phyloP scores from a whole-genome alignment of 2,888 invertebrate genomes.

The Drosophila ustulata region DNA sequence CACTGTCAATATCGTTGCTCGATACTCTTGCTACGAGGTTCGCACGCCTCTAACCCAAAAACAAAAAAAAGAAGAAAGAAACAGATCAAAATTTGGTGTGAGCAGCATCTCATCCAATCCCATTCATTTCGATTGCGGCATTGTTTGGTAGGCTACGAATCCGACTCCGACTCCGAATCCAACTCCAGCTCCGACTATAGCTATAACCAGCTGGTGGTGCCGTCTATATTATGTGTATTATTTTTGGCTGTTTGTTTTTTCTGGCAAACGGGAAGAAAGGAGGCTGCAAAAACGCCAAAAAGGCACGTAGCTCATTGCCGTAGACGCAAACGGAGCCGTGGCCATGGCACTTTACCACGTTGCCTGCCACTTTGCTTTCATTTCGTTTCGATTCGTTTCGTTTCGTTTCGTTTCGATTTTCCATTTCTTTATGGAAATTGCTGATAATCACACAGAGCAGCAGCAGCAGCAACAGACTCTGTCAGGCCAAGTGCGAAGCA shows the following conservation, averaged over 20 bases:
- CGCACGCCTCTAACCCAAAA: slow-evolving; percentile 30
- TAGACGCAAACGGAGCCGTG: slow-evolving; percentile 59
- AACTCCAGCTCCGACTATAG: not conserved
- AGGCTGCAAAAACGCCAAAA: slow-evolving; percentile 76
- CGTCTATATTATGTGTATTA: slow-evolving; percentile 58
- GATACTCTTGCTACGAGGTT: slow-evolving; percentile 16
- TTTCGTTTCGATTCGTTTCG: slow-evolving; percentile 46
- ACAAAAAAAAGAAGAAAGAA: not conserved
- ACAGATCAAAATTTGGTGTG: not conserved
- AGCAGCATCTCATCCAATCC: slow-evolving; percentile 15
- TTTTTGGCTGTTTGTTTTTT: slow-evolving; percentile 64
- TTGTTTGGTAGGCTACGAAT: slow-evolving; percentile 49
- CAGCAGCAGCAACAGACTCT: slow-evolving; percentile 23
- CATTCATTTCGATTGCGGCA: slow-evolving; percentile 38
- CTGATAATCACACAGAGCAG: slow-evolving; percentile 68
- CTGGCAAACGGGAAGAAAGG: slow-evolving; percentile 37
- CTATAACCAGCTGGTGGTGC: slow-evolving; percentile 3
- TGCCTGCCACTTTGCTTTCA: slow-evolving; percentile 74
- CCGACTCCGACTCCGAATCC: slow-evolving; percentile 3
- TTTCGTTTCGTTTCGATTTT: slow-evolving; percentile 64
- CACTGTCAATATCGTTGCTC: slow-evolving; percentile 23
- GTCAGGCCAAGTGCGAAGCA: slow-evolving; percentile 69
- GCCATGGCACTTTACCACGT: slow-evolving; percentile 73
- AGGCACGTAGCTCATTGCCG: slow-evolving; percentile 76
- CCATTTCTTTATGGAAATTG: slow-evolving; percentile 77